A percentile compares a stretch with the other conserved stretches of the same genome.
Conservation (phyloP, 2,888 invertebrate genomes). For the Dorcus hopei region DNA sequence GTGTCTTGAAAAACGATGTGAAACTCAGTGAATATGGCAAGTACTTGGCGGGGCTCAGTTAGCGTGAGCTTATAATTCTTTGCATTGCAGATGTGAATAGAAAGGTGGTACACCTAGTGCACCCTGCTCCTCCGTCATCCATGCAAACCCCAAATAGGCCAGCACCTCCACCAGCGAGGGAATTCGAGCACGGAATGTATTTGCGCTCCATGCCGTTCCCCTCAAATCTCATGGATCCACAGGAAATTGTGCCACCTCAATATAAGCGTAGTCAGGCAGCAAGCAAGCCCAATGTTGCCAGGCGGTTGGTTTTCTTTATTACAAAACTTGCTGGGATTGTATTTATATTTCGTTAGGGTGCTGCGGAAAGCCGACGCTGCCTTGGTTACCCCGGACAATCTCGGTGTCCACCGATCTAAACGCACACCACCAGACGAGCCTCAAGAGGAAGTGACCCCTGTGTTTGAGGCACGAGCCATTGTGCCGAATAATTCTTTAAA, state of each 20-base stretch:
- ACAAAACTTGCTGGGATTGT: not conserved
- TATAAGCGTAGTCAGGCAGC: slow-evolving; percentile 53
- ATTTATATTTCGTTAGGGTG: slow-evolving; percentile 42
- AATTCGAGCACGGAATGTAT: slow-evolving; percentile 53
- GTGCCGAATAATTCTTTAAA: slow-evolving; percentile 35
- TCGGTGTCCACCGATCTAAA: slow-evolving; percentile 35
- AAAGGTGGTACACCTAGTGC: slow-evolving; percentile 90
- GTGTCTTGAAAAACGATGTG: slow-evolving; percentile 85
- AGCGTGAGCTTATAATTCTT: no score
- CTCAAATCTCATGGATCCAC: slow-evolving; percentile 48
- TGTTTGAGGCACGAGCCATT: slow-evolving; percentile 48
- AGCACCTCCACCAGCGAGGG: slow-evolving; percentile 38
- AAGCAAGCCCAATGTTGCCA: slow-evolving; percentile 53
- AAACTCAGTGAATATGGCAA: slow-evolving; percentile 81
- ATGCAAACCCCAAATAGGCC: slow-evolving; percentile 31
- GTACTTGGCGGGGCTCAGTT: slow-evolving; percentile 21
- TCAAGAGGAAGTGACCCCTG: slow-evolving; percentile 47
- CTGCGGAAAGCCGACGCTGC: slow-evolving; percentile 50
- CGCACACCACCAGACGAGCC: slow-evolving; percentile 39
- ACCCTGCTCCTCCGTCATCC: slow-evolving; percentile 71
- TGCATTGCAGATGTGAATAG: slow-evolving; percentile 72
- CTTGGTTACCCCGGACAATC: slow-evolving; percentile 50
- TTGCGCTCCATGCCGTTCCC: slow-evolving; percentile 59
- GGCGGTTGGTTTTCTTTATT: slow-evolving; percentile 31
- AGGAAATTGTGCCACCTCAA: slow-evolving; percentile 51